Conservation (phyloP, 2,888 invertebrate genomes). For the Argynnis bischoffii region DNA sequence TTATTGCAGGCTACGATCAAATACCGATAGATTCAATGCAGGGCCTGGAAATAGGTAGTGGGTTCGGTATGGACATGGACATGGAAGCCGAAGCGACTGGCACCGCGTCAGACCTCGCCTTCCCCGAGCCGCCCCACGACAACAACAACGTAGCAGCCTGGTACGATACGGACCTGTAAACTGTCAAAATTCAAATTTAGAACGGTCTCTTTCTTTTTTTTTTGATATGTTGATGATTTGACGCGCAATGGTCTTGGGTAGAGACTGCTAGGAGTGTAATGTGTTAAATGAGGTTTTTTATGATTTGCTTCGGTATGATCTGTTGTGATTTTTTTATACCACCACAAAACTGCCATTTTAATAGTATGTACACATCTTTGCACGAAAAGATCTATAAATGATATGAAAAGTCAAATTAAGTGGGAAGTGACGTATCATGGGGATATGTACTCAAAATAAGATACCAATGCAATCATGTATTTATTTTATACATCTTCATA, state of each 20-base stretch:
- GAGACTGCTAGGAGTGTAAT: too few relatives aligned
- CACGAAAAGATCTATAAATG: too few relatives aligned
- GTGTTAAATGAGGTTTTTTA: neutral
- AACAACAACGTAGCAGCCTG: constrained; percentile 97
- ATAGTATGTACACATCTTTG: too few relatives aligned
- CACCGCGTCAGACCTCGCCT: constrained; percentile 89
- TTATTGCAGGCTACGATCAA: constrained; percentile 93
- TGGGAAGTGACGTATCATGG: too few relatives aligned
- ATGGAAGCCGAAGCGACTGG: constrained; percentile 91
- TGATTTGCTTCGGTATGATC: too few relatives aligned
- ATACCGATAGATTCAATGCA: constrained; percentile 98
- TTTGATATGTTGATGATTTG: neutral
- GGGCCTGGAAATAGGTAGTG: constrained; percentile 94
- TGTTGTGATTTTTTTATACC: too few relatives aligned
- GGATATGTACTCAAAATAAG: too few relatives aligned
- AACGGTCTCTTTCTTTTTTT: neutral
- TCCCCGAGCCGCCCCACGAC: constrained; percentile 92
- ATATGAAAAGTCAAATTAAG: too few relatives aligned
- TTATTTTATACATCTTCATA: too few relatives aligned
- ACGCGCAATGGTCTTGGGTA: too few relatives aligned
- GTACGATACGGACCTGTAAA: constrained; percentile 98
- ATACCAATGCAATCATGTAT: too few relatives aligned
- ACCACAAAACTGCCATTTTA: too few relatives aligned
- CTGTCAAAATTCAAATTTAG: neutral
- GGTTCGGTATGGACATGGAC: constrained; percentile 95